A percentile compares a stretch with the other conserved stretches of the same genome.
Conservation (phyloP, 2,888 invertebrate genomes). For the Atrina japonica region DNA sequence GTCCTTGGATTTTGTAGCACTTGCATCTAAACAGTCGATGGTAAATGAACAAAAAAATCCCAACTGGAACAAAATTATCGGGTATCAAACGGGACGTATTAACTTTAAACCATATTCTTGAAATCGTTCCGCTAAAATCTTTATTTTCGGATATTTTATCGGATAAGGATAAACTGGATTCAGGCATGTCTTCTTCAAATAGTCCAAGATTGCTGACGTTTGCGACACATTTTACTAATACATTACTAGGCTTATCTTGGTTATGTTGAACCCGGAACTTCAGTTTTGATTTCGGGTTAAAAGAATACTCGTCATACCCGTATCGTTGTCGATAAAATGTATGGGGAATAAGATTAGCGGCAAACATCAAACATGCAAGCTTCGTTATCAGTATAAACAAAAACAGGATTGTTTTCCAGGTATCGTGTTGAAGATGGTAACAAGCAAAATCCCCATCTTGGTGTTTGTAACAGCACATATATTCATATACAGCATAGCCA, state of each 20-base stretch:
- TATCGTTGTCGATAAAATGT: conserved; percentile 54
- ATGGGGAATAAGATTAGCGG: conserved; percentile 66
- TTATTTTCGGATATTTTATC: conserved; percentile 36
- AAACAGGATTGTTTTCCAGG: conserved; percentile 62
- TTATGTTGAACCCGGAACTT: no score
- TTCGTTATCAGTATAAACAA: conserved; percentile 62
- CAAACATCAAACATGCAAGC: conserved; percentile 62
- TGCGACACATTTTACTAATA: no score
- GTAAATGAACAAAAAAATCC: conserved; percentile 13
- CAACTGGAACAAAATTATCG: conserved; percentile 25
- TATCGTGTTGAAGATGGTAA: conserved; percentile 44
- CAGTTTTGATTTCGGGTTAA: neutral
- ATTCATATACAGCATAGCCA: conserved; percentile 39
- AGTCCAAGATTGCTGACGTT: conserved; percentile 15
- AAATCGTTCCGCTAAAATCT: conserved; percentile 38
- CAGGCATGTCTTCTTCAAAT: conserved; percentile 27
- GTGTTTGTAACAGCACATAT: conserved; percentile 9
- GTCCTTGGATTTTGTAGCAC: conserved; percentile 13
- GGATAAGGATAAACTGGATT: conserved; percentile 31
- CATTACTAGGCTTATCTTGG: no score
- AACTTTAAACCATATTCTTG: conserved; percentile 14
- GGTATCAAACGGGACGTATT: conserved; percentile 7
- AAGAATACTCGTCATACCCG: conserved; percentile 21
- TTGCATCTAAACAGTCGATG: conserved; percentile 4
- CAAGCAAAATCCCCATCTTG: conserved; percentile 26